phyloP scores from a whole-genome alignment of 2,113 vertebrate genomes.

The Rhea americana region DNA sequence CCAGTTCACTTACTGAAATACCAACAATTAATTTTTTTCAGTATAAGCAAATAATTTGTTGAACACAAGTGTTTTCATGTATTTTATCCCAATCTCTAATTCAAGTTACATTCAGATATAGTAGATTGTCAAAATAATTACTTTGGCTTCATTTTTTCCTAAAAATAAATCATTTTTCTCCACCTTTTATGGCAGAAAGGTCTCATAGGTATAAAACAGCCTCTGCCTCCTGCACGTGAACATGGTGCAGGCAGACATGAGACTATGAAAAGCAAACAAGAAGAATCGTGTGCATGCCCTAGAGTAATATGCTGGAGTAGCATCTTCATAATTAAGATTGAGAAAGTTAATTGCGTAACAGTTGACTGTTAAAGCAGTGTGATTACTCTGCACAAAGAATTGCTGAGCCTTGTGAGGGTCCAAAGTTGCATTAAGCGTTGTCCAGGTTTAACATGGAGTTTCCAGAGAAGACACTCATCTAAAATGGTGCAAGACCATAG shows the following conservation, averaged over 20 bases:
- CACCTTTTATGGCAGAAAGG: neutral
- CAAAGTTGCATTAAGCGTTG: neutral
- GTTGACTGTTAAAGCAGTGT: neutral
- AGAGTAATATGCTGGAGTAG: neutral
- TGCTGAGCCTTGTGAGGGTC: accelerated
- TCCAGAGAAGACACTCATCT: neutral
- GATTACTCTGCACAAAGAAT: neutral
- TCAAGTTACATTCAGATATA: neutral
- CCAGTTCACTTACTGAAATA: neutral
- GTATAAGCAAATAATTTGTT: neutral
- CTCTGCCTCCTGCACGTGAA: neutral
- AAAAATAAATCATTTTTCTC: neutral
- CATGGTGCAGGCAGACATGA: neutral
- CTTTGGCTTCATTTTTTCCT: neutral
- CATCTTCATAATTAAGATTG: neutral
- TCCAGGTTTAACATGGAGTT: neutral
- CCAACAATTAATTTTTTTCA: neutral
- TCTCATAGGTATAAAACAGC: neutral
- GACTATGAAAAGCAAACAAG: neutral
- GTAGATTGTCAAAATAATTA: neutral
- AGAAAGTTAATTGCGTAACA: neutral
- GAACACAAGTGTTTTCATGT: neutral
- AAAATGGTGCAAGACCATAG: neutral
- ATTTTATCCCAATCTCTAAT: neutral
- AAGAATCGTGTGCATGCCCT: neutral